Evolutionary conservation across 1,140 invertebrate genomes (phyloP), one percentile per base, ranked within the genome.

Genomic region (Cepaea nemoralis): DNA sequence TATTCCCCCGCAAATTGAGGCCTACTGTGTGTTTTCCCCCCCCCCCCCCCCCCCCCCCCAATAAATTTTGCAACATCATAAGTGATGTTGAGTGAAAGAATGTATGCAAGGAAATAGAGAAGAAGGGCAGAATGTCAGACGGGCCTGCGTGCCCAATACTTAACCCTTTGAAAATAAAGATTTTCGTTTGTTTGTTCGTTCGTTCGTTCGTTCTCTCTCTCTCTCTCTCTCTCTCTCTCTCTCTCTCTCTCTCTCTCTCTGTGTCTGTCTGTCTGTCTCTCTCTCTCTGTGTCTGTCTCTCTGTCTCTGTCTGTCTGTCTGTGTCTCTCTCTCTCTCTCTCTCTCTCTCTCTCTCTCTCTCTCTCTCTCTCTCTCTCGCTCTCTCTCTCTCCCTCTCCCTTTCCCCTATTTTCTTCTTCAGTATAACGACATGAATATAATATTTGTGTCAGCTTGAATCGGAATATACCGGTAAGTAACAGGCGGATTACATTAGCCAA

Each of bases 261-360:
- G 27, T 70, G 10, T 70, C 67, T 70, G 31, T 35, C 31, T 35
- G 3, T 33, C 31, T 35, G 33, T 16, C 31, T 35, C 31, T 70
- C 67, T 70, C 12, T 35, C n/a, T 59, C 55, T 59, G 12, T 59
- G 5, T 59, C 67, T 70, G 8, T 70, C 67, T 70, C 31, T 70
- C 67, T 35, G 14, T 6, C 67, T 33, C 31, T 24, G 14, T 70
- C 67, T 16, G 2, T 70, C 33, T 35, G 10, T 33, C 31, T 24
- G 2, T 33, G 10, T 70, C 33, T 40, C 31, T 70, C 67, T 70
- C 31, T 33, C 67, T 33, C 35, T 6, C 67, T 12, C n/a, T 24
- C n/a, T 35, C 31, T 33, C 31, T 70, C 12, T 33, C 67, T 70
- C 67, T 70, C 31, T 33, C 14, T 35, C 31, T 35, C 31, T 70